Evolutionary conservation across 2,113 vertebrate species (phyloP), one percentile per base, ranked within the genome.

Genomic region (Bos javanicus): DNA sequence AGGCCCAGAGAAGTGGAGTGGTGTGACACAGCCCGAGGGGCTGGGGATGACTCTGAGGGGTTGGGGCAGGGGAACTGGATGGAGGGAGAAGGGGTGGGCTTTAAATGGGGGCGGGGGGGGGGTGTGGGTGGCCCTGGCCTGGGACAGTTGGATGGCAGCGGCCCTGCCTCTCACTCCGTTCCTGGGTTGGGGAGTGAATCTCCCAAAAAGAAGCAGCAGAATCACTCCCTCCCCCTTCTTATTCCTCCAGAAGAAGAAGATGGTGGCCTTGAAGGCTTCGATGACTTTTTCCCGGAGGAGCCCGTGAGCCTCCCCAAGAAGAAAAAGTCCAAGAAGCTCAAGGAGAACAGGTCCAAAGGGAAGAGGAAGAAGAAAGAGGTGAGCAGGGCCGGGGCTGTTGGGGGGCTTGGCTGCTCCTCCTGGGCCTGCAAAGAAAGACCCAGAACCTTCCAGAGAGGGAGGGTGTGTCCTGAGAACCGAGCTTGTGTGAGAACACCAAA

Each of bases 311-410:
- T 98, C 23, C 98, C 98, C 48, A 98, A 97, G 98, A 98, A 98
- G 97, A 98, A 98, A 95, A 98, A 97, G 76, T 17, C 98, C 74
- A 98, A 97, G 93, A 98, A 98, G 80, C 93, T 87, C n/a, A 98
- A 98, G 91, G 98, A 98, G 23, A 96, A 25, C 91, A 95, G 97
- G 80, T 93, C 96, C 78, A 98, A 98, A 59, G 98, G 96, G 84
- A 98, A 98, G 83, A 71, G 98, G 74, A 98, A 94, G 96, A 98
- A 97, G 89, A 98, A 97, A 33, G 98, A 98, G 98, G 98, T 98
- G 88, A 19, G 96, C 2, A 6, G 14, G 48, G 36, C 23, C 1
- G 0, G 6, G 26, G 33, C 25, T 17, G 0, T 0, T 23, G 14
- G 0, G 2, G 59, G 10, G 11, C n/a, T 12, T 3, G 33, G 36